Evolutionary conservation across 2,888 invertebrate species (phyloP).

Genomic region (Dryobotodes eremita): DNA sequence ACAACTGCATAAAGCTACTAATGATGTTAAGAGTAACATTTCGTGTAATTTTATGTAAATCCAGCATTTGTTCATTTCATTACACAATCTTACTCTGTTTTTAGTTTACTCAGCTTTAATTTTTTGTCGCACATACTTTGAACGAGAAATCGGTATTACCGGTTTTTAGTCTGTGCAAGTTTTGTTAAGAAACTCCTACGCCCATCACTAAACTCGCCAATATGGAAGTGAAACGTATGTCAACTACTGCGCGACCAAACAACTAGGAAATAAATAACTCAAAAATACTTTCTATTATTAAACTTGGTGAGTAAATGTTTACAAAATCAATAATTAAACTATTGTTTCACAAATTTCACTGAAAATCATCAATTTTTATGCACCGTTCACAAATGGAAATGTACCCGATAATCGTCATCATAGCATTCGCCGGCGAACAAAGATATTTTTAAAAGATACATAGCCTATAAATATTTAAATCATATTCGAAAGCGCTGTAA

Average conservation of each 20-base stretch:
- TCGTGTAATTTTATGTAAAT: not conserved
- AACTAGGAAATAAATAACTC: slow-evolving; percentile 87
- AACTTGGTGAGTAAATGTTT: slow-evolving; percentile 83
- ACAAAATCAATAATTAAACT: slow-evolving; percentile 54
- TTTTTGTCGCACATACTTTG: not conserved
- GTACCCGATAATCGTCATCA: slow-evolving; percentile 72
- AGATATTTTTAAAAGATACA: slow-evolving; percentile 70
- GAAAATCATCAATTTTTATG: slow-evolving; percentile 33
- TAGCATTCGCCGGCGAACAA: slow-evolving; percentile 78
- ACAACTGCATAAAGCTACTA: not conserved
- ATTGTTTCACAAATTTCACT: slow-evolving; percentile 49
- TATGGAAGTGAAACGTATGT: slow-evolving; percentile 89
- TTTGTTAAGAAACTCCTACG: slow-evolving; percentile 41
- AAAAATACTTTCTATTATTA: slow-evolving; percentile 79
- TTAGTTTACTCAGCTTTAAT: not conserved
- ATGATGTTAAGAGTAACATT: not conserved
- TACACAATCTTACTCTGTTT: too few species aligned
- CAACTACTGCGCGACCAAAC: slow-evolving; percentile 85
- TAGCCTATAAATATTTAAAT: slow-evolving; percentile 69
- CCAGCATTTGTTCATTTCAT: too few species aligned
- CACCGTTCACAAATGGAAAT: slow-evolving; percentile 59
- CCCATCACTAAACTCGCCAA: slow-evolving; percentile 83
- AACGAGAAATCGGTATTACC: slow-evolving; percentile 55
- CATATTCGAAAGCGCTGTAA: slow-evolving; percentile 65
- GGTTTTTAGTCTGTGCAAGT: slow-evolving; percentile 48